phyloP scores from a whole-genome alignment of 1,140 invertebrate species.

The Brachionus koreanus region DNA sequence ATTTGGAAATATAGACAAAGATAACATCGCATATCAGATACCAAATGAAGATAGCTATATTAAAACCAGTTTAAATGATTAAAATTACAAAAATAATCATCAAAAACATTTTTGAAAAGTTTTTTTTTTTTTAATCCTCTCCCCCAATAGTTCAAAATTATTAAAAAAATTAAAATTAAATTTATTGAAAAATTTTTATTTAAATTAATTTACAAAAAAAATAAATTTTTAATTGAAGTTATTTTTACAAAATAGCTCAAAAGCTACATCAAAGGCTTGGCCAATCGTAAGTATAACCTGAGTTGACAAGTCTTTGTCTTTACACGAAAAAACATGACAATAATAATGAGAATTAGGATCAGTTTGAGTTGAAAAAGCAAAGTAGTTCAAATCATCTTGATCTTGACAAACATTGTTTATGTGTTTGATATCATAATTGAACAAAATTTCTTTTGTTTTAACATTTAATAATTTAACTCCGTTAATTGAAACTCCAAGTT shows the following conservation, averaged over 20 bases:
- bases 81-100: no score
- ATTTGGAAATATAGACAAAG: no score
- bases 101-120: no score
- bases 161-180: neutral
- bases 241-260: conserved; percentile 68
- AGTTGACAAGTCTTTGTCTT: conserved; percentile 87
- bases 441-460: conserved; percentile 62
- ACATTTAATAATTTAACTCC: conserved; percentile 22
- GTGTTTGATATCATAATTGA: conserved; percentile 91
- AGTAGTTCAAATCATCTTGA: conserved; percentile 85
- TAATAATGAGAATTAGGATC: conserved; percentile 76
- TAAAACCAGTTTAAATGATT: no score
- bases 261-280: conserved; percentile 94
- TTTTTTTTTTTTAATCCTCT: neutral
- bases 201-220: neutral
- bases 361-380: conserved; percentile 94
- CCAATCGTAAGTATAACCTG: conserved; percentile 92
- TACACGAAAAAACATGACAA: conserved; percentile 88
- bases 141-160: neutral
- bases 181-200: neutral
- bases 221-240: conserved; percentile 22
- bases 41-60: no score
- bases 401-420: conserved; percentile 97
- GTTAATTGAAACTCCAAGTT: conserved; percentile 20
- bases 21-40: no score